These are phyloP conservation scores for Zaprionus bogoriensis DNA, from an alignment of 2,888 invertebrate genomes.

Conservation along the genomic window DNA sequence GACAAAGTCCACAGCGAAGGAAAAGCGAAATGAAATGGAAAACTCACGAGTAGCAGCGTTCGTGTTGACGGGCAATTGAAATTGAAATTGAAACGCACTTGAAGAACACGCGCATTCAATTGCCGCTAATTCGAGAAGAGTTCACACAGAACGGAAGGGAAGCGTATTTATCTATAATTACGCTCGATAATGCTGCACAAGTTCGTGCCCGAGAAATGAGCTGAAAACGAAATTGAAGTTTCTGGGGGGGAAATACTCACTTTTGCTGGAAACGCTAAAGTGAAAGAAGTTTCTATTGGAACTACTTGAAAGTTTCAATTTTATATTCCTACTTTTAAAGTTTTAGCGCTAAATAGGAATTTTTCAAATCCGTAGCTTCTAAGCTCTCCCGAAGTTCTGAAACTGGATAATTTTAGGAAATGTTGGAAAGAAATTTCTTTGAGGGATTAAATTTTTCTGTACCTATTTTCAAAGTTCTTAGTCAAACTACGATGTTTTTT, in stretches of 20 bases:
- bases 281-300: too few species aligned
- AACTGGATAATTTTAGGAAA: too few species aligned
- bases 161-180: conserved; percentile 17
- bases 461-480: too few species aligned
- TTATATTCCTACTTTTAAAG: too few species aligned
- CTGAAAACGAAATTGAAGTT: not conserved
- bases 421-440: too few species aligned
- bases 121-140: conserved; percentile 58
- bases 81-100: conserved; percentile 67
- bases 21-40: conserved; percentile 32
- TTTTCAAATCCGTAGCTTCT: too few species aligned
- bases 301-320: too few species aligned
- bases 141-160: conserved; percentile 8
- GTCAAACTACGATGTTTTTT: too few species aligned
- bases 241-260: not conserved
- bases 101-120: conserved; percentile 51
- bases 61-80: conserved; percentile 62
- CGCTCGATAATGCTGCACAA: conserved; percentile 13
- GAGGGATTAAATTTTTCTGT: too few species aligned
- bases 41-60: conserved; percentile 23
- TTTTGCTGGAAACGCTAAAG: not conserved
- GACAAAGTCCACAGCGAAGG: conserved; percentile 14
- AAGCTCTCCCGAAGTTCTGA: too few species aligned
- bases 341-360: too few species aligned
- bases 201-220: conserved; percentile 9